phyloP scores from a whole-genome alignment of 2,113 vertebrate species.

The Nesoenas mayeri region DNA sequence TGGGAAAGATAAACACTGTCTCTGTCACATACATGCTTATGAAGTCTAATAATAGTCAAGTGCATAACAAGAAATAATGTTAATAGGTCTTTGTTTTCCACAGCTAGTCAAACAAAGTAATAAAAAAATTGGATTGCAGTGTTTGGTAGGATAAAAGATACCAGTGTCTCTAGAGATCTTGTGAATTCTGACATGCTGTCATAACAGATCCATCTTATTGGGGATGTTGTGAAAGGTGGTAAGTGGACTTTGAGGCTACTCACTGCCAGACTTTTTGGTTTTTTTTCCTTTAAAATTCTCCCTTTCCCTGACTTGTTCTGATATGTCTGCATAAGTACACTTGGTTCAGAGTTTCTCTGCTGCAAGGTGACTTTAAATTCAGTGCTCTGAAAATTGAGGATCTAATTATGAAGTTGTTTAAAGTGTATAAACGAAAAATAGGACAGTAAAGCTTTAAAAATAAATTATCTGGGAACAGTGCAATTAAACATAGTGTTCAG shows the following conservation, averaged over 20 bases:
- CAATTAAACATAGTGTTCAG: slow-evolving; percentile 1
- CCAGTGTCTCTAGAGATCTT: not conserved
- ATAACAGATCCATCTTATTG: not conserved
- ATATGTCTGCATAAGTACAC: not conserved
- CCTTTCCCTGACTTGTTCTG: not conserved
- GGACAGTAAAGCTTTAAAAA: slow-evolving; percentile 47
- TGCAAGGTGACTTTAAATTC: slow-evolving; percentile 41
- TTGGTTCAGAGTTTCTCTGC: not conserved
- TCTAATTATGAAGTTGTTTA: slow-evolving; percentile 35
- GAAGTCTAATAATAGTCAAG: not conserved
- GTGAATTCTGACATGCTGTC: not conserved
- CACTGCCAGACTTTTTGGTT: not conserved
- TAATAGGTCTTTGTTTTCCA: not conserved
- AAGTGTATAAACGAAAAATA: slow-evolving; percentile 4
- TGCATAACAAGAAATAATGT: not conserved
- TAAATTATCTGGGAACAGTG: not conserved
- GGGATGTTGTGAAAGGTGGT: slow-evolving; percentile 28
- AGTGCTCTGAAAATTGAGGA: not conserved
- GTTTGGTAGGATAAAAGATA: not conserved
- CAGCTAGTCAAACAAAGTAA: not conserved
- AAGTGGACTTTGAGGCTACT: not conserved
- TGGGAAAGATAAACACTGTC: not conserved
- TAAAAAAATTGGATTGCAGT: not conserved
- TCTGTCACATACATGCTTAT: not conserved
- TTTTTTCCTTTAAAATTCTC: not conserved